phyloP scores from a whole-genome alignment of 1,140 invertebrate genomes.

The Drosophila quadrilineata region DNA sequence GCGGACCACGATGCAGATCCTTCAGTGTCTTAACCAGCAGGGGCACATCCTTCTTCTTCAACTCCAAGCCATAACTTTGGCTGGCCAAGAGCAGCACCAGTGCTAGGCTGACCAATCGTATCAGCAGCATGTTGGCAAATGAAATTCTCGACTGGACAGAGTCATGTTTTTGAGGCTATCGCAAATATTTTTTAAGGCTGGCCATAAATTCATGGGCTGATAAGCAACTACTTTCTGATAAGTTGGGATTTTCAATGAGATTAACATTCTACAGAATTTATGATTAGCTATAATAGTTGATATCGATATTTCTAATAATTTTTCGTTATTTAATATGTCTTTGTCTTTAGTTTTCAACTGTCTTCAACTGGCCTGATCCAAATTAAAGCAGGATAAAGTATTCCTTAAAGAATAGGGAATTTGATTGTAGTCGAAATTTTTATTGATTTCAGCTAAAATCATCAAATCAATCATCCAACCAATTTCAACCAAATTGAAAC shows the following conservation, averaged over 20 bases:
- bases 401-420: too few relatives aligned
- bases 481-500: too few relatives aligned
- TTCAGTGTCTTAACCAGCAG: slow-evolving; percentile 54
- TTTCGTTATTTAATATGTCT: too few relatives aligned
- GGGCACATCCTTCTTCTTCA: slow-evolving; percentile 45
- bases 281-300: background rate
- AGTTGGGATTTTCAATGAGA: slow-evolving; percentile 18
- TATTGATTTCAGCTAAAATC: too few relatives aligned
- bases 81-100: slow-evolving; percentile 31
- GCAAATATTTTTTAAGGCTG: slow-evolving; percentile 42
- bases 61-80: slow-evolving; percentile 13
- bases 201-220: slow-evolving; percentile 48
- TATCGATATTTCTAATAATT: background rate
- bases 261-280: slow-evolving; percentile 13
- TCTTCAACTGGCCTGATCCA: too few relatives aligned
- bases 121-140: slow-evolving; percentile 49
- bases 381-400: too few relatives aligned
- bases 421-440: too few relatives aligned
- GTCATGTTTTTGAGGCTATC: slow-evolving; percentile 30
- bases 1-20: slow-evolving; percentile 60
- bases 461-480: too few relatives aligned
- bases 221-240: slow-evolving; percentile 37
- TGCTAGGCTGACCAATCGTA: slow-evolving; percentile 47
- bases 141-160: slow-evolving; percentile 14
- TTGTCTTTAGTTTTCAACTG: too few relatives aligned